These are phyloP conservation scores for Lithophane ornitopus DNA, from an alignment of 2,888 invertebrate species.

Conservation along the genomic window DNA sequence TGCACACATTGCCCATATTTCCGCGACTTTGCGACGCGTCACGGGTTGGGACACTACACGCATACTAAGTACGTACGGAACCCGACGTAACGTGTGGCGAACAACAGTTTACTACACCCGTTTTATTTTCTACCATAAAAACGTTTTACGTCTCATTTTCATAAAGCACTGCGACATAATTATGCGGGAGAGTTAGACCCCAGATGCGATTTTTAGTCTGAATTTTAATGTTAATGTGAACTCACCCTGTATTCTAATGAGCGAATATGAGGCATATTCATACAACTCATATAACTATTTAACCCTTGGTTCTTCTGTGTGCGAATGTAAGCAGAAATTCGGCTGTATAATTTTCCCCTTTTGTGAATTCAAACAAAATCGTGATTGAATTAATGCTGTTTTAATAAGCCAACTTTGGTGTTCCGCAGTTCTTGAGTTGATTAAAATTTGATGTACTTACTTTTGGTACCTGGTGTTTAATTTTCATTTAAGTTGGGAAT, in stretches of 20 bases:
- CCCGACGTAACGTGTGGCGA: constrained; percentile 63
- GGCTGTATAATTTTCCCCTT: constrained; percentile 63
- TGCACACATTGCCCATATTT: constrained; percentile 67
- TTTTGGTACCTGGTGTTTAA: constrained; percentile 44
- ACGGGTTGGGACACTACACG: constrained; percentile 61
- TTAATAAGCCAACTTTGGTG: constrained; percentile 54
- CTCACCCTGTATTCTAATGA: constrained; percentile 81
- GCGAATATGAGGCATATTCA: constrained; percentile 78
- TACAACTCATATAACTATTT: constrained; percentile 77
- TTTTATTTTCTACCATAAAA: constrained; percentile 75
- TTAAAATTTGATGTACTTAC: constrained; percentile 44
- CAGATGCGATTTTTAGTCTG: constrained; percentile 81
- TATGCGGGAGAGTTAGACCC: constrained; percentile 78
- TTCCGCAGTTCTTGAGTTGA: constrained; percentile 38
- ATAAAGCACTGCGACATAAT: constrained; percentile 83
- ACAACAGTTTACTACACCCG: constrained; percentile 71
- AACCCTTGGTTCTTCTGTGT: constrained; percentile 66
- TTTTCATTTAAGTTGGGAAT: constrained; percentile 48
- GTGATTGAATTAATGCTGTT: constrained; percentile 67
- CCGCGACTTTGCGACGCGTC: constrained; percentile 63
- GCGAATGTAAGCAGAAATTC: constrained; percentile 63
- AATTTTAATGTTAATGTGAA: constrained; percentile 84
- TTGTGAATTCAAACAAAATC: constrained; percentile 66
- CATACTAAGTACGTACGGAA: constrained; percentile 68
- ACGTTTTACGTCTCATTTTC: constrained; percentile 83